Base-by-base conservation (phyloP, 1,140 invertebrate genomes). In the Sminthurides bifidus region DNA sequence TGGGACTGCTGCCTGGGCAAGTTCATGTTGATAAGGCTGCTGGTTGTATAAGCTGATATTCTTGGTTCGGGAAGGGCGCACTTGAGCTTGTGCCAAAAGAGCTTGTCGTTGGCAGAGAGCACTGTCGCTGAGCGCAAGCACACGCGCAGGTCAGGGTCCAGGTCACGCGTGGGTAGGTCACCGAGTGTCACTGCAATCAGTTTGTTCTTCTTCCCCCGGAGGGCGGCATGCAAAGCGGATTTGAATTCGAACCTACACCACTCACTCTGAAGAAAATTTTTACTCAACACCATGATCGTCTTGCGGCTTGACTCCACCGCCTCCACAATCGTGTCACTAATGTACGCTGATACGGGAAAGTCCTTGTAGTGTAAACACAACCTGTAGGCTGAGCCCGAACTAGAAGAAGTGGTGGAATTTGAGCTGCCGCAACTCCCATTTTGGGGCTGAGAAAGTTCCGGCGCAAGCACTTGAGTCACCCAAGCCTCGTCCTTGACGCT, bases 171-270 rank as follows among this genome's bases (percentile, higher is more conserved):
- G 31, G 84, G 83, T 50, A 90, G 73, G 60, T 90, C 87, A 8
- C 87, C 88, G 59, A 87, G 79, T 24, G 92, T 76, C 53, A 94
- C 78, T 60, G 92, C 81, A 59, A 94, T 87, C 58, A 92, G 78
- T 68, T 82, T 80, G 68, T 84, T 80, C 63, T 82, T 76, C 19
- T 67, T 63, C 48, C 71, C 68, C 21, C 68, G 61, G 46, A 93
- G 79, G 52, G 88, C 84, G 71, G 92, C 87, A 67, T 88, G 84
- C n/a, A 93, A 76, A 1, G 91, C 89, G 45, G 83, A 82, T 72
- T 91, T 90, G 70, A 93, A 91, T 72, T 94, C 91, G 68, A 90
- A 91, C 51, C 88, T 79, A 64, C 86, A 84, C 91, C 91, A 95
- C 73, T 93, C 88, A 71, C 87, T 89, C 70, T 88, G 83, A 19